Evolutionary conservation across 2,888 invertebrate genomes (phyloP), one percentile per base, ranked within the genome.

Genomic region (Amblyteles armatorius): DNA sequence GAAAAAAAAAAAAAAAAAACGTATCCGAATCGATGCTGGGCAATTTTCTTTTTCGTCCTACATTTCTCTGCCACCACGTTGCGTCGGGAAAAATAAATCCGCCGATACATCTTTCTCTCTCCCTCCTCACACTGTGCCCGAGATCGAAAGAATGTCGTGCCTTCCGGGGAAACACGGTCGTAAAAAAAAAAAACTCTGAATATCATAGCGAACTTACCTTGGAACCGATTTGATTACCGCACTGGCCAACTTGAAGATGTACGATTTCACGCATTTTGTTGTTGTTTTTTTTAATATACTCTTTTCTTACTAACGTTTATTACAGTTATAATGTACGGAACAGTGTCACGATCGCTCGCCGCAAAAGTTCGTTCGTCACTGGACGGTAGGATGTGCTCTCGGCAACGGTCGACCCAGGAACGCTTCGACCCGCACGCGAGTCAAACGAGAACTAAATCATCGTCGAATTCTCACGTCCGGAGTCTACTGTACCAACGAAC

Each of bases 221-320:
- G 7, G 95, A 94, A 63, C 96, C 96, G 86, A 96, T 96, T 92
- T 96, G 95, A 91, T 96, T 96, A 85, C 96, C 96, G 91, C 96
- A 96, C 91, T 96, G 96, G 67, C 96, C 96, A 60, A 95, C 95
- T 89, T 96, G 96, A 19, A 96, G 92, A 91, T 96, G 95, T 40
- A 95, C 95, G 87, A 96, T 96, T 93, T 96, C 96, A 89, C 96
- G 94, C 96, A 96, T 96, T 67, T 83, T 65, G 13, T 72, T 44
- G n/a, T 40, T 36, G 40, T n/a, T 36, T 40, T 29, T 44, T 6
- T 16, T 4, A 48, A 48, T 48, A 48, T 48, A 48, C 13, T 48
- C 3, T 48, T 7, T 29, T 60, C 29, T 63, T 33, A 22, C 9
- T 50, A 33, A 52, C 55, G 55, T 19, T 55, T 60, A 68, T 52